Conservation (phyloP, 2,113 vertebrate genomes). For the Nesospiza acunhae region DNA sequence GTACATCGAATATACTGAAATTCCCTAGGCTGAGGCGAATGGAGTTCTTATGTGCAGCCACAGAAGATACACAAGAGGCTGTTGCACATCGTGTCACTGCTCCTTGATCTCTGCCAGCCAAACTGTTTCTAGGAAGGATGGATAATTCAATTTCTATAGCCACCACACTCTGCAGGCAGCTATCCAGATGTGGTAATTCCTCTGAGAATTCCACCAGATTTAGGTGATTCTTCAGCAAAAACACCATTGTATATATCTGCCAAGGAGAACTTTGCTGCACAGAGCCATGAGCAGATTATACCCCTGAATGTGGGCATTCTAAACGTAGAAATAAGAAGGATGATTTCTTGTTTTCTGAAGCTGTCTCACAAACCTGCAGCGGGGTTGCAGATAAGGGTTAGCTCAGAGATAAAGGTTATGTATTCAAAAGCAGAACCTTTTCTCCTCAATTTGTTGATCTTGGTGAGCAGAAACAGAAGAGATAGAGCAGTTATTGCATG, state of each 20-base stretch:
- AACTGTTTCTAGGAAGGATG: not conserved
- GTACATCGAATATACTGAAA: not conserved
- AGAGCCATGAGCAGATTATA: not conserved
- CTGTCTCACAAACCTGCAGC: not conserved
- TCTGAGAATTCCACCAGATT: not conserved
- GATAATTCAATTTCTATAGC: not conserved
- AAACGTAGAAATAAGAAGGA: not conserved
- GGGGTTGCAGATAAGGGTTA: not conserved
- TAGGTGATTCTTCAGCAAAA: not conserved
- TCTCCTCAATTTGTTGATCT: not conserved
- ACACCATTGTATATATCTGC: too few relatives aligned
- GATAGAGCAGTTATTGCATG: not conserved
- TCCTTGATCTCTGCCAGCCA: not conserved
- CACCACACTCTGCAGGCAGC: not conserved
- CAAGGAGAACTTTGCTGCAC: not conserved
- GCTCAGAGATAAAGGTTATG: not conserved
- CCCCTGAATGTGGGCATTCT: not conserved
- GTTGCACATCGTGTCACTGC: not conserved
- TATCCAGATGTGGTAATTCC: not conserved
- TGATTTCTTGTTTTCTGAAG: not conserved
- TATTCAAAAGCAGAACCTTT: not conserved
- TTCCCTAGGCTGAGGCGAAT: not conserved
- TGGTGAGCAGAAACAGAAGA: not conserved
- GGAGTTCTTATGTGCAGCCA: not conserved
- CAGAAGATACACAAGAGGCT: not conserved